Evolutionary conservation across 1,140 invertebrate genomes (phyloP).

Genomic region (Drosophila prosaltans): DNA sequence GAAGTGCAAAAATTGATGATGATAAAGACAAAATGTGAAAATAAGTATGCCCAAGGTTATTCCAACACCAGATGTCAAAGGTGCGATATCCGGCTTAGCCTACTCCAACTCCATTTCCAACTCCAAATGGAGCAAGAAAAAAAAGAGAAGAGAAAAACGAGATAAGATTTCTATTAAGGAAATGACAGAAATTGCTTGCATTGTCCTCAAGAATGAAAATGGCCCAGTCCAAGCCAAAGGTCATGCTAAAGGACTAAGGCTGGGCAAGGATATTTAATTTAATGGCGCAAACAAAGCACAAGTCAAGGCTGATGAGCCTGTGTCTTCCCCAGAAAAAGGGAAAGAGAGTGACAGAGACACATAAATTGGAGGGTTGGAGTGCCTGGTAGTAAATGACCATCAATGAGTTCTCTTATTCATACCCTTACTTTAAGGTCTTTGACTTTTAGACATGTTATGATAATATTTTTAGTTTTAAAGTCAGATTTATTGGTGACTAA

Average conservation of each 20-base stretch:
- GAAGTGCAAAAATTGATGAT: conserved; percentile 8
- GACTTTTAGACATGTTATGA: background rate
- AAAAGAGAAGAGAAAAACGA: background rate
- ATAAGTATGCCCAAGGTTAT: conserved; percentile 15
- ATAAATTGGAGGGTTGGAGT: conserved; percentile 14
- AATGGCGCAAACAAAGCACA: conserved; percentile 72
- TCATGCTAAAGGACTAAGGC: conserved; percentile 12
- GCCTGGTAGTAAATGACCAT: conserved; percentile 66
- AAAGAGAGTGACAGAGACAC: background rate
- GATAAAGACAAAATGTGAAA: conserved; percentile 10
- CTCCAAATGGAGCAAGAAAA: conserved; percentile 56
- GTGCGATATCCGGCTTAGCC: conserved; percentile 78
- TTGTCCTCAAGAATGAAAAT: conserved; percentile 48
- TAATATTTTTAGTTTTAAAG: background rate
- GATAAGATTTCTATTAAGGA: conserved; percentile 82
- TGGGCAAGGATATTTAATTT: conserved; percentile 76
- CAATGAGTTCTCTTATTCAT: conserved; percentile 18
- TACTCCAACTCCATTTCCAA: conserved; percentile 1
- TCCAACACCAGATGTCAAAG: conserved; percentile 73
- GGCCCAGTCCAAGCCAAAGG: conserved; percentile 31
- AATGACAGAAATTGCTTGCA: conserved; percentile 75
- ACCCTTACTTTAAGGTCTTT: background rate
- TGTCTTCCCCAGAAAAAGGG: background rate
- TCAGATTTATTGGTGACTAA: too few relatives aligned
- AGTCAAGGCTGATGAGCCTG: conserved; percentile 52